Evolutionary conservation across 2,888 invertebrate genomes (phyloP), one percentile per base, ranked within the genome.

Genomic region (Thecophora atra): DNA sequence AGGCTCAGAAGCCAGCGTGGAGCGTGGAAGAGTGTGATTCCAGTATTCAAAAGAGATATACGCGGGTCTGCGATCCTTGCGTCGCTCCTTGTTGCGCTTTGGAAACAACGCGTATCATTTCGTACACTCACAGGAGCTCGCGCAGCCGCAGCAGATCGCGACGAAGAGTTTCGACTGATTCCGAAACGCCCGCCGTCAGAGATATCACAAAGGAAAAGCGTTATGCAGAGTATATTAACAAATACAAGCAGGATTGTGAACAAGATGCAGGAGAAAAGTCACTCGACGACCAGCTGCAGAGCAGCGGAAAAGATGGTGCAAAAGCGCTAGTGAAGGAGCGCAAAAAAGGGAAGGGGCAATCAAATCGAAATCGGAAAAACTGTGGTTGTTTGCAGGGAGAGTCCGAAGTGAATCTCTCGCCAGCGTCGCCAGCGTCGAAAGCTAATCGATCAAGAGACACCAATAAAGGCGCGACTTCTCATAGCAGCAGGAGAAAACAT

Each of bases 61-160:
- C n/a, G n/a, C 37, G 56, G 8, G 28, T 19, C 1, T 15, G 56
- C 19, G 19, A 24, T 56, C 11, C 15, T 24, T 24, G 19, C 26
- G 17, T 6, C 15, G 56, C 8, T 17, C 52, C n/a, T 26, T 24
- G 56, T 13, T 24, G 24, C 56, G 79, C 73, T 63, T 71, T 65
- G 65, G 76, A 24, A 72, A 75, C 74, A 72, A 77, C 77, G 74
- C 72, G 58, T 11, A 76, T 77, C 42, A 71, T 37, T 5, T 72
- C 73, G 37, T 77, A 78, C 28, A 73, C 74, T 24, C 72, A 77
- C 4, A n/a, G 17, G 4, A 17, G 26, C 15, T 24, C 26, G 24
- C 67, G 24, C 24, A 28, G 52, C 5, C 51, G 56, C 26, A 42
- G 47, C 51, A 47, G 24, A 37, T 26, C 21, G 8, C 8, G 3